Base-by-base conservation (phyloP, 1,140 invertebrate genomes). In the Brachionus paranguensis region DNA sequence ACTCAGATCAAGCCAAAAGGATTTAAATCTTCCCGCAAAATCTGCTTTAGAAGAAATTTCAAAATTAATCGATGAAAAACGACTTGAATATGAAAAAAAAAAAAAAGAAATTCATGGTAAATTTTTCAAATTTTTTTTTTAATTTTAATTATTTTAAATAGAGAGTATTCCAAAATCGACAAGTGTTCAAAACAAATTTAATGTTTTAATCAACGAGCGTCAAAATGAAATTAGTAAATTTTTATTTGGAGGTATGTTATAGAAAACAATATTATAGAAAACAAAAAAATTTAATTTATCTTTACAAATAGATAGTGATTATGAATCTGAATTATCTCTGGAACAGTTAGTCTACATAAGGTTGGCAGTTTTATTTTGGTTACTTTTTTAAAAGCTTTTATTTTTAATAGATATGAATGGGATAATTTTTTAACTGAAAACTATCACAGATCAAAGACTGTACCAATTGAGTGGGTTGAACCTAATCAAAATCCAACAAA, bases 401-500 rank as follows among this genome's bases (percentile, higher is more conserved):
- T 29, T 41, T 74, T 47, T 8, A 29, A 37, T 0, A 76, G 72
- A 50, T 50, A 76, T 27, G 72, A 76, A 76, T 76, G 72, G 72
- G 72, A 76, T 50, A 45, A 50, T 20, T 76, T 76, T 76, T 20
- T 76, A 6, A 50, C 72, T n/a, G 17, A 74, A 14, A 37, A 33
- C 1, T 50, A 76, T 76, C 45, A 76, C 14, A 76, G 12, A 76
- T 50, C 43, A 8, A 76, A 76, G 20, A 50, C 72, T 27, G 24
- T 76, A 50, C 72, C 72, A 14, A 76, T 76, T 76, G 43, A 76
- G 33, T 76, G 72, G 72, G 72, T 76, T 5, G 43, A 50, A 27
- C 72, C 72, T 27, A 76, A 76, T n/a, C 72, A 76, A 76, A 76
- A 76, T 76, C 72, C 72, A 27, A 76, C 27, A 33, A 14, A 76